These are phyloP conservation scores for Indicator indicator DNA, from an alignment of 2,113 vertebrate species.

Conservation along the genomic window DNA sequence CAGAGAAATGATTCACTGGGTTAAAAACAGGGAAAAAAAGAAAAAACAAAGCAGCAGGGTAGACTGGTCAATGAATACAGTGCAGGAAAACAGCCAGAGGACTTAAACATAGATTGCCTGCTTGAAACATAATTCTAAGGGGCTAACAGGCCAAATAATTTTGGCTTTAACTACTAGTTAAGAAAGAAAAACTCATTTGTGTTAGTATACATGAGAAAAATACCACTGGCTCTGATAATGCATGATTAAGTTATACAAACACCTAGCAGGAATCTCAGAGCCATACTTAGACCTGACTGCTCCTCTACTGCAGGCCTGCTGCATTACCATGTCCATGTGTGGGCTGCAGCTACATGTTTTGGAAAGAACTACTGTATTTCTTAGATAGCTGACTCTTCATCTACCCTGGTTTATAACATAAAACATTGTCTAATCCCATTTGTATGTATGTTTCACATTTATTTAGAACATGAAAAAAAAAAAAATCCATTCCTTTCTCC, in stretches of 20 bases:
- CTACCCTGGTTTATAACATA: not conserved
- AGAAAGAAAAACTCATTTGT: not conserved
- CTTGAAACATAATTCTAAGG: not conserved
- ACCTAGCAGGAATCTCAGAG: not conserved
- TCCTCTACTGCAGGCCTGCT: not conserved
- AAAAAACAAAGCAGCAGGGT: not conserved
- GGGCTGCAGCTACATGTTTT: not conserved
- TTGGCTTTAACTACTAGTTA: not conserved
- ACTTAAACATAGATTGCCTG: not conserved
- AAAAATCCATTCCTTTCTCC: not conserved
- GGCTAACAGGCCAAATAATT: not conserved
- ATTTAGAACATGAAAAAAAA: not conserved
- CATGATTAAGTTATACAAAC: not conserved
- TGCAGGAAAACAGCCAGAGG: not conserved
- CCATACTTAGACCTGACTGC: rapidly evolving
- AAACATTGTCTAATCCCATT: not conserved
- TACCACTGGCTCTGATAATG: not conserved
- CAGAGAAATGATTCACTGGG: not conserved
- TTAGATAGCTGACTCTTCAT: not conserved
- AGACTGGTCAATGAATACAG: not conserved
- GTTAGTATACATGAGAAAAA: not conserved
- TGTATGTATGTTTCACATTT: not conserved
- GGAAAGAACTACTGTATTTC: not conserved
- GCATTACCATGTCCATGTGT: rapidly evolving
- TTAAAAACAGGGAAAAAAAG: not conserved